Percentiles rank a stretch among this genome's conserved stretches.
phyloP scores from a whole-genome alignment of 2,797 vertebrate genomes.

The Sciurus carolinensis region DNA sequence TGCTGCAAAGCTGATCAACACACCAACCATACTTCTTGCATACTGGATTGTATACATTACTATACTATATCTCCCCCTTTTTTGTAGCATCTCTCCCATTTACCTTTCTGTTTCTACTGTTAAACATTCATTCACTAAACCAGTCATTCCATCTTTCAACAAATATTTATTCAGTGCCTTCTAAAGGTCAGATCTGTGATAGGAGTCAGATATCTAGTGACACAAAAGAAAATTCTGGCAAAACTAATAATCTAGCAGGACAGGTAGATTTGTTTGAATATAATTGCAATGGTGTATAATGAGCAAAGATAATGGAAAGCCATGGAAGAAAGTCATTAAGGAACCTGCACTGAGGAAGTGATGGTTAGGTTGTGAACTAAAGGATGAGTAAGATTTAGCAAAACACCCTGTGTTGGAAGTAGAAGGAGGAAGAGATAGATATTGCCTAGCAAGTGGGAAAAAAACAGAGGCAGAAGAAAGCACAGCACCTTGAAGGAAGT shows the following conservation, averaged over 20 bases:
- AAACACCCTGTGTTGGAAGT: neutral
- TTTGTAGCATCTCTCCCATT: neutral
- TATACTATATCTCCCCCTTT: neutral
- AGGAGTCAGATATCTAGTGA: neutral
- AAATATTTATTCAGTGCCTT: neutral
- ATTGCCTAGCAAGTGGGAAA: neutral
- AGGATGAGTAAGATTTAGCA: slow-evolving; percentile 14
- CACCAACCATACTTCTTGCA: neutral
- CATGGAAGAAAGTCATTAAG: neutral
- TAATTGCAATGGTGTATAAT: neutral
- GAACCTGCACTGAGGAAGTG: slow-evolving; percentile 54
- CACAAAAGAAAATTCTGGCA: neutral
- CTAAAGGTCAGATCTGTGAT: neutral
- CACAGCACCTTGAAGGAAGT: neutral
- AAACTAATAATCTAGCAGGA: neutral
- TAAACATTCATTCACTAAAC: neutral
- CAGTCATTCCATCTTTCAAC: slow-evolving; percentile 25
- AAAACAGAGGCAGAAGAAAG: slow-evolving; percentile 6
- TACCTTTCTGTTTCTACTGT: neutral
- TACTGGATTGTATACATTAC: neutral
- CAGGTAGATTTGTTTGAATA: neutral
- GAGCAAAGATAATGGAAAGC: slow-evolving; percentile 9
- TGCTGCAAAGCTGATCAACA: neutral
- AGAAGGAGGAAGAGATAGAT: neutral
- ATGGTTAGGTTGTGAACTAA: neutral